A percentile compares a stretch with the other conserved stretches of the same genome.
These are phyloP conservation scores for Neosilurus hyrtlii DNA, from an alignment of 2,797 vertebrate genomes.

Conservation along the genomic window DNA sequence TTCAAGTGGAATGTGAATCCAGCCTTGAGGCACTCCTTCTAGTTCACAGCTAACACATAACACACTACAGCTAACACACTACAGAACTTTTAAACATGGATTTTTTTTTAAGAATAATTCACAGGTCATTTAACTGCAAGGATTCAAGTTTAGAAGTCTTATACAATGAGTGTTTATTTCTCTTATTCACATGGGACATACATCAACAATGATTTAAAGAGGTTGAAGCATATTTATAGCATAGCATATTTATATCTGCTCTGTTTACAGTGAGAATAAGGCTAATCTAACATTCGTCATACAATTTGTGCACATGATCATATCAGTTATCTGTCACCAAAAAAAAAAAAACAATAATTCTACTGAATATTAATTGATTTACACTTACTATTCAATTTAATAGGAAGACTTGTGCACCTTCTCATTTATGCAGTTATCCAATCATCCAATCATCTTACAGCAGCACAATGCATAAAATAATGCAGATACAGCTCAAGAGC, in stretches of 20 bases:
- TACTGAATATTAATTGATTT: conserved; percentile 31
- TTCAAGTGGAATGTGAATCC: neutral
- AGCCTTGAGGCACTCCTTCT: conserved; percentile 7
- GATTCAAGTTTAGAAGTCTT: neutral
- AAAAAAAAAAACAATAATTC: conserved; percentile 1
- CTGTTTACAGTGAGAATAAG: conserved; percentile 7
- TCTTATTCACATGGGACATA: conserved; percentile 44
- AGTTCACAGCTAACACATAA: neutral
- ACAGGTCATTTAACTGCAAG: neutral
- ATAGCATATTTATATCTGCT: conserved; percentile 54
- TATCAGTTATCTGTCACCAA: conserved; percentile 14
- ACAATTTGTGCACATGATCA: conserved; percentile 17
- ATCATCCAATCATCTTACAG: no score
- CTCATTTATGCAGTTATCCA: no score
- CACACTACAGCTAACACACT: neutral
- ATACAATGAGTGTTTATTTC: conserved; percentile 15
- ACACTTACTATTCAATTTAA: neutral
- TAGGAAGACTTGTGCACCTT: no score
- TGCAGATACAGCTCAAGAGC: no score
- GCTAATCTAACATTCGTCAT: conserved; percentile 4
- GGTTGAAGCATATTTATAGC: conserved; percentile 54
- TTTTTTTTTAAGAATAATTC: neutral
- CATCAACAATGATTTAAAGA: conserved; percentile 19
- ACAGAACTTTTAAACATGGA: neutral
- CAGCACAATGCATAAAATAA: no score